Conservation (phyloP, 2,113 vertebrate species). For the Lampris megalopsis region DNA sequence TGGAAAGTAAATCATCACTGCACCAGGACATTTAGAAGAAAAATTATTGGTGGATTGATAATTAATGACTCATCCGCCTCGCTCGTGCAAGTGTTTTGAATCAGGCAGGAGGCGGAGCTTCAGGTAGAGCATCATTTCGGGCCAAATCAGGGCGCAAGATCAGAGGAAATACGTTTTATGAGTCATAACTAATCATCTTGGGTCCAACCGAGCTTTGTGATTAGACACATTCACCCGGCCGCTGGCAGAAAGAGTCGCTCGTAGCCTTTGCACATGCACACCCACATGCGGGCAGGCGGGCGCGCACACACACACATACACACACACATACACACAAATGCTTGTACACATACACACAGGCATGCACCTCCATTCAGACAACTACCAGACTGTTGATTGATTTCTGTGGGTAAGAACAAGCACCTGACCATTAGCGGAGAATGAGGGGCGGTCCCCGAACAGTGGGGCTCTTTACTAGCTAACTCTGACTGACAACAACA, state of each 20-base stretch:
- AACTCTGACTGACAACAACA: slow-evolving; percentile 62
- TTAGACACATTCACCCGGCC: slow-evolving; percentile 23
- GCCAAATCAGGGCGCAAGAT: too few relatives aligned
- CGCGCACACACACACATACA: not conserved
- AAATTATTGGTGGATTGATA: slow-evolving; percentile 11
- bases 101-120: slow-evolving; percentile 9
- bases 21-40: not conserved
- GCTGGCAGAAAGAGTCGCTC: slow-evolving; percentile 27
- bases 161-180: slow-evolving; percentile 38
- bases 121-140: not conserved
- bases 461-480: slow-evolving; percentile 57
- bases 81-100: slow-evolving; percentile 15
- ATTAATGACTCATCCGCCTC: slow-evolving; percentile 42
- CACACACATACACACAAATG: not conserved
- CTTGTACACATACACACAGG: not conserved
- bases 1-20: too few relatives aligned
- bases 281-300: slow-evolving; percentile 3
- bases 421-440: slow-evolving; percentile 64
- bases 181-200: slow-evolving; percentile 44
- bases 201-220: slow-evolving; percentile 36
- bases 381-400: slow-evolving; percentile 67
- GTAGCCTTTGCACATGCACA: not conserved
- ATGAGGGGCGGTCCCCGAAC: slow-evolving; percentile 41
- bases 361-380: slow-evolving; percentile 48
- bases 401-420: slow-evolving; percentile 59